Evolutionary conservation across 1,140 invertebrate genomes (phyloP), one percentile per base, ranked within the genome.

Genomic region (Planococcus citri): DNA sequence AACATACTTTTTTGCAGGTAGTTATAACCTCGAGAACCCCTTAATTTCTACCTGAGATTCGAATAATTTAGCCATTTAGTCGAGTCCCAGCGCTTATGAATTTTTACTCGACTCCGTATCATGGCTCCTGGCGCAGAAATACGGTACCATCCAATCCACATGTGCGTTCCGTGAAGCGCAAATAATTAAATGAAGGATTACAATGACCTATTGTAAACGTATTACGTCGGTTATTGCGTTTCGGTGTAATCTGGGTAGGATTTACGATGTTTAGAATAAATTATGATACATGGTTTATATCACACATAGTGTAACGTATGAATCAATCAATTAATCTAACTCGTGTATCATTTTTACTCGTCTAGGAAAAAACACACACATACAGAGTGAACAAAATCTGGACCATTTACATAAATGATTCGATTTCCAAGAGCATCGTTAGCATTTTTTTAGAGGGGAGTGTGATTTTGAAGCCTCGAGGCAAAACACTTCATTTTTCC

Each of bases 121-220:
- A n/a, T n/a, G n/a, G n/a, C n/a, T n/a, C n/a, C n/a, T 33, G 3
- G 29, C 29, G 29, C 12, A 3, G 29, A 33, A 33, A 6, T 33
- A 33, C 29, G 29, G 12, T 12, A 33, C 41, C 41, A n/a, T 51
- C 41, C 2, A 51, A 51, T 51, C 17, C 17, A 51, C 41, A 20
- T 3, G 10, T 3, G 41, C 41, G n/a, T 51, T 51, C 17, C 12
- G n/a, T 17, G 41, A 51, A 51, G 41, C 41, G 41, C 41, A 51
- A 51, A 51, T 51, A 51, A 51, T 51, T 51, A 51, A 51, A 51
- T 51, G 41, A 51, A 51, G 41, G 41, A 51, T 51, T 51, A 51
- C 41, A 20, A 20, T 51, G 41, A 51, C 41, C 41, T 51, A 51
- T 51, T 51, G 12, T 14, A 17, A 51, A 51, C 41, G 41, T 51